Percentiles rank a stretch among this genome's conserved stretches.
Evolutionary conservation across 2,797 vertebrate genomes (phyloP).

Genomic region (Cephalopachus bancanus): DNA sequence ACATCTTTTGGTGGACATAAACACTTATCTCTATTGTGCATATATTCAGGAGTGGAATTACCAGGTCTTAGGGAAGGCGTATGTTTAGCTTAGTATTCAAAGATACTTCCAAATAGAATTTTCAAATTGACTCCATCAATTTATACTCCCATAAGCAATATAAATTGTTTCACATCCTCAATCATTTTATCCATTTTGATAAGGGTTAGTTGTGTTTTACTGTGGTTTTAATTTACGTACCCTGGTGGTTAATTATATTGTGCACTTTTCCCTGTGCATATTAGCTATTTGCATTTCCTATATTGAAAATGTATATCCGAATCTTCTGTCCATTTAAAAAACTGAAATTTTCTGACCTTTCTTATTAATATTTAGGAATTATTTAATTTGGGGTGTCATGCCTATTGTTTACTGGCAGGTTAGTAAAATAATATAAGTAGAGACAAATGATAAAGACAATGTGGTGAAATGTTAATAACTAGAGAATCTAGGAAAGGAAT

Average conservation of each 20-base stretch:
- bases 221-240: background rate
- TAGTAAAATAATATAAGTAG: constrained; percentile 8
- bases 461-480: background rate
- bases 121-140: background rate
- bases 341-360: background rate
- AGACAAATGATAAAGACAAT: background rate
- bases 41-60: background rate
- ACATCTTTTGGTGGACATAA: background rate
- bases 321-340: background rate
- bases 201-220: background rate
- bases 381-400: background rate
- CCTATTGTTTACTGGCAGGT: background rate
- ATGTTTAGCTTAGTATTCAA: background rate
- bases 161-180: background rate
- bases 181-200: constrained; percentile 1
- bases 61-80: background rate
- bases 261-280: background rate
- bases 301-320: background rate
- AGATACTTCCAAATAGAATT: background rate
- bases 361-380: background rate
- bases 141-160: background rate
- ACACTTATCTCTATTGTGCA: background rate
- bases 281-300: background rate
- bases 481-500: background rate
- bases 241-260: background rate